Percentiles rank a stretch among this genome's conserved stretches.
phyloP scores from a whole-genome alignment of 2,888 invertebrate species.

The Pyrrhia umbra region DNA sequence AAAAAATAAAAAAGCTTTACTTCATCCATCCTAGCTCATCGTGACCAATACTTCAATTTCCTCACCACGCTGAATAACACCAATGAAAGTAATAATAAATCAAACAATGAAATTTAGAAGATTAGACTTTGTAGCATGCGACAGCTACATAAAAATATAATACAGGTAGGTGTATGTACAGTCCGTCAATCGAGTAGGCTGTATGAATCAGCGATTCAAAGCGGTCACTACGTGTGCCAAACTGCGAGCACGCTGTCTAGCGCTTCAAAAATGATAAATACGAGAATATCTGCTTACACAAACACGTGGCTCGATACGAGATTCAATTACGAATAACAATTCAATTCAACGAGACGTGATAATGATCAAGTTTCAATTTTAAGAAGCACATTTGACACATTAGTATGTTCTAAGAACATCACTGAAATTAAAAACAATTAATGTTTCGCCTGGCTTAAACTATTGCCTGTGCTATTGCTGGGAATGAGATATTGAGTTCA shows the following conservation, averaged over 20 bases:
- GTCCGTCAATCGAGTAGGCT: slow-evolving; percentile 4
- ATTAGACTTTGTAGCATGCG: background rate
- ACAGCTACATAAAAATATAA: background rate
- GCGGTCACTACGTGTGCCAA: slow-evolving; percentile 45
- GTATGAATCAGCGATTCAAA: slow-evolving; percentile 50
- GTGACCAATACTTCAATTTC: too few species aligned
- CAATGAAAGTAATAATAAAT: background rate
- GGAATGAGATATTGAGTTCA: too few species aligned
- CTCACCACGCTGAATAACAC: background rate
- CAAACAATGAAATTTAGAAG: background rate
- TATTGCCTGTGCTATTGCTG: background rate
- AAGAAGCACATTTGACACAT: background rate
- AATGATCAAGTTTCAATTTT: background rate
- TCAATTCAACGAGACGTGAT: too few species aligned
- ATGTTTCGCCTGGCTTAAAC: too few species aligned
- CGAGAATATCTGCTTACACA: slow-evolving; percentile 8
- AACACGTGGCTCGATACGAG: background rate
- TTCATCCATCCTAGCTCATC: too few species aligned
- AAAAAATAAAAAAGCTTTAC: too few species aligned
- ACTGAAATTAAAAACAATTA: background rate
- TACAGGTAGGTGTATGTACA: background rate
- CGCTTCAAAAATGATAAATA: slow-evolving; percentile 34
- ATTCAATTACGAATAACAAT: slow-evolving; percentile 4
- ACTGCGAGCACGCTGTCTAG: slow-evolving; percentile 37
- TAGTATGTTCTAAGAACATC: background rate